Evolutionary conservation across 1,140 invertebrate genomes (phyloP).

Genomic region (Belonocnema kinseyi): DNA sequence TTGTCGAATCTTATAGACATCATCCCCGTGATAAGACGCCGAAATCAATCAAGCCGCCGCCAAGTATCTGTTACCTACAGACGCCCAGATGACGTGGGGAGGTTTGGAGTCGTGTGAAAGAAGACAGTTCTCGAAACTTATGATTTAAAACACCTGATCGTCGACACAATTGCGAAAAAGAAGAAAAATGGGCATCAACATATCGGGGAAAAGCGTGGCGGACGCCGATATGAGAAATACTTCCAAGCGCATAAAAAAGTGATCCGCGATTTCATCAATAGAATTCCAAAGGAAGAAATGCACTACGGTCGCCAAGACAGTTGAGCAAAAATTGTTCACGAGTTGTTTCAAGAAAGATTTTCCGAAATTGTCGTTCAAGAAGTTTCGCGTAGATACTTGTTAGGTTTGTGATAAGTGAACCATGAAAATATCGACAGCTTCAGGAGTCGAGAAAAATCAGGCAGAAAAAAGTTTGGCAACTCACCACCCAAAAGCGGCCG

Average conservation of each 20-base stretch:
- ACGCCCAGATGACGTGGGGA: neutral
- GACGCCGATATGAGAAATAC: neutral
- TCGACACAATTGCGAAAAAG: neutral
- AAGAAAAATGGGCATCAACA: neutral
- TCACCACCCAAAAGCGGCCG: no score
- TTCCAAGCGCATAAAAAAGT: neutral
- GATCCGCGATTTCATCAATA: neutral
- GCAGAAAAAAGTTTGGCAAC: no score
- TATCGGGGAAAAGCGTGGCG: neutral
- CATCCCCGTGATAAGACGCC: no score
- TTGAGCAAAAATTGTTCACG: neutral
- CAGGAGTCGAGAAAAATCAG: no score
- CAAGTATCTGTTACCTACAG: neutral
- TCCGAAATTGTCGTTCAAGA: neutral
- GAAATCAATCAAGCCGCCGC: neutral
- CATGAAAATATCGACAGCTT: no score
- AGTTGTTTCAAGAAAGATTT: neutral
- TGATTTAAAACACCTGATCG: neutral
- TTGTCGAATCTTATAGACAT: no score
- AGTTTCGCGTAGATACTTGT: conserved; percentile 17
- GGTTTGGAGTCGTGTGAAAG: neutral
- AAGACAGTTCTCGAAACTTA: neutral
- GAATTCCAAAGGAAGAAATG: neutral
- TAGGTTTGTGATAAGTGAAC: no score
- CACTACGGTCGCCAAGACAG: neutral